Evolutionary conservation across 2,113 vertebrate genomes (phyloP), one percentile per base, ranked within the genome.

Genomic region (Carettochelys insculpta): DNA sequence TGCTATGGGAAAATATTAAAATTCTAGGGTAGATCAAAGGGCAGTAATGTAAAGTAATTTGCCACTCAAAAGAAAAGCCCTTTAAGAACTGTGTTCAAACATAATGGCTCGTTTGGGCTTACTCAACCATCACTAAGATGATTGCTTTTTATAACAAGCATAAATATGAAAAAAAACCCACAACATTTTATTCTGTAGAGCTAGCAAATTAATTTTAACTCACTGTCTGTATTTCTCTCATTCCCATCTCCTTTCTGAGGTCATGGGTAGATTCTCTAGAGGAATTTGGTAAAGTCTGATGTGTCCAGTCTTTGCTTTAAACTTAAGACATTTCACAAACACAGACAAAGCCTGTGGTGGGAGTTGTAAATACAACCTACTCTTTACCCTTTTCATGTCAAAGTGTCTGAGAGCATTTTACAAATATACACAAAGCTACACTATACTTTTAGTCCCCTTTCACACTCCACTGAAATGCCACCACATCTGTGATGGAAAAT

Each of bases 141-240:
- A 92, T 87, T 96, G 86, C 77, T 94, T 97, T 97, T 96, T 65
- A 54, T 85, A 96, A 93, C 43, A 96, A 96, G 94, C 84, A 90
- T 87, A 96, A 95, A 93, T 38, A 95, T 58, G 85, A 96, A 93
- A 94, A 97, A 93, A 90, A n/a, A n/a, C n/a, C n/a, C 48, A 31
- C 68, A 87, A 85, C 80, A 88, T 92, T 92, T 86, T 94, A 90
- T 87, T 82, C 77, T 52, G 79, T 89, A 88, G 31, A 94, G 47
- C 34, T 87, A 93, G 77, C 75, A 88, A 89, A 92, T 25, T 52
- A 90, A 80, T 75, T 93, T 95, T 54, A n/a, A 83, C 54, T 89
- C 25, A 85, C 31, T 84, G 87, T 2, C n/a, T 22, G 16, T 61
- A 16, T 22, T 5, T 17, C 17, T 9, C 34, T 65, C 8, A 6